These are phyloP conservation scores for Aulostomus chinensis DNA, from an alignment of 2,797 vertebrate genomes.

Conservation along the genomic window DNA sequence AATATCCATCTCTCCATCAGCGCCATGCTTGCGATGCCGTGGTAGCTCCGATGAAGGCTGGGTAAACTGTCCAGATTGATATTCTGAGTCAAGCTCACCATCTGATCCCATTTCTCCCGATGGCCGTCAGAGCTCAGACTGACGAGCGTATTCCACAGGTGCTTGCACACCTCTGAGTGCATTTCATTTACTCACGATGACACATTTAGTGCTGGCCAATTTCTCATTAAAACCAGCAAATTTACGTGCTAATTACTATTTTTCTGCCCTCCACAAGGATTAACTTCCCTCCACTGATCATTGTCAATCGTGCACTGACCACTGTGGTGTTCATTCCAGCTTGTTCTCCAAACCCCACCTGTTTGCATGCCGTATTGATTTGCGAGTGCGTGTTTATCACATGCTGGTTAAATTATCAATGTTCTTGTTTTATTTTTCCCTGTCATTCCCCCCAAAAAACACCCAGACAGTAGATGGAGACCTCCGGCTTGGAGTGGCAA, in stretches of 20 bases:
- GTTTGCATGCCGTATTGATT: too few species aligned
- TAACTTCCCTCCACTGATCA: too few species aligned
- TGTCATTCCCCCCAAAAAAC: constrained; percentile 23
- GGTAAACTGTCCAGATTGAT: constrained; percentile 37
- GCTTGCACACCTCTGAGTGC: too few species aligned
- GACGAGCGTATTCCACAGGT: too few species aligned
- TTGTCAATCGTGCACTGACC: too few species aligned
- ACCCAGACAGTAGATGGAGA: constrained; percentile 36
- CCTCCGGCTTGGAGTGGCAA: constrained; percentile 41
- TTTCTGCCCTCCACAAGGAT: too few species aligned
- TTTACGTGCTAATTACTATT: too few species aligned
- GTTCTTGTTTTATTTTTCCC: constrained; percentile 13
- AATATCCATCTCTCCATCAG: constrained; percentile 35
- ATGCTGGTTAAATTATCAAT: constrained; percentile 1
- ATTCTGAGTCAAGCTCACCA: constrained; percentile 30
- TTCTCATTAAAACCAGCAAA: too few species aligned
- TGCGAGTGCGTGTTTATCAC: constrained; percentile 11
- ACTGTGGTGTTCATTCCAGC: too few species aligned
- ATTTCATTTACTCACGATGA: too few species aligned
- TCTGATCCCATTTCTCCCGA: constrained; percentile 31
- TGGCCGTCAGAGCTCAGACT: constrained; percentile 13
- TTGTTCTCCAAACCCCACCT: too few species aligned
- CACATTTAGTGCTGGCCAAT: too few species aligned
- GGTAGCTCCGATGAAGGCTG: constrained; percentile 48
- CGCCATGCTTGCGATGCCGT: constrained; percentile 32